These are phyloP conservation scores for Petrolisthes manimaculis DNA, from an alignment of 2,888 invertebrate species.

Conservation along the genomic window DNA sequence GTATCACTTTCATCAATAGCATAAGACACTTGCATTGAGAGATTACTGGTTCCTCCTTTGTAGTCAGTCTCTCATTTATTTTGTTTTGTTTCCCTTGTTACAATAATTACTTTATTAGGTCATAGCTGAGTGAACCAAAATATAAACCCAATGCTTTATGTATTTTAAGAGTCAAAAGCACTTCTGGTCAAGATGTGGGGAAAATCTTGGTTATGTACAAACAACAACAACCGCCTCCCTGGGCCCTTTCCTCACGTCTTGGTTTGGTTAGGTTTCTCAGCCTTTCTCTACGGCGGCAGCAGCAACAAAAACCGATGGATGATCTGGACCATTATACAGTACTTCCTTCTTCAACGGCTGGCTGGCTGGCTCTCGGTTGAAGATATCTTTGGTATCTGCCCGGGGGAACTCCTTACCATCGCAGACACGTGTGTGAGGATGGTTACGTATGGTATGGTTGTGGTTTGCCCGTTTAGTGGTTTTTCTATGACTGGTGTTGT, in stretches of 20 bases:
- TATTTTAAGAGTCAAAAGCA: conserved; percentile 53
- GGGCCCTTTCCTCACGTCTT: conserved; percentile 11
- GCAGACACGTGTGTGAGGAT: conserved; percentile 30
- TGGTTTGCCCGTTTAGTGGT: too few species aligned
- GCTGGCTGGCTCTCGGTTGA: conserved; percentile 34
- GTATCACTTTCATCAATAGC: conserved; percentile 44
- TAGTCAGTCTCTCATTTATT: conserved; percentile 52
- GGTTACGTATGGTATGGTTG: neutral
- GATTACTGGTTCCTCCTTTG: conserved; percentile 59
- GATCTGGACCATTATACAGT: neutral
- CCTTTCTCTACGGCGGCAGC: neutral
- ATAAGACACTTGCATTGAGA: conserved; percentile 59
- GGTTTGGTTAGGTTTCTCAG: neutral
- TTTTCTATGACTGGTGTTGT: too few species aligned
- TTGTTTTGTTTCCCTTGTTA: neutral
- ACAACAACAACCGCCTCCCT: conserved; percentile 34
- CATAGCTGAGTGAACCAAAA: conserved; percentile 57
- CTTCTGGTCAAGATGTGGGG: conserved; percentile 55
- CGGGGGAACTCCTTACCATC: conserved; percentile 39
- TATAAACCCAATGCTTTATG: conserved; percentile 38
- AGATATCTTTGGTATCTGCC: conserved; percentile 61
- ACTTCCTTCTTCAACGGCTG: conserved; percentile 31
- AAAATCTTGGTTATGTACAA: conserved; percentile 49
- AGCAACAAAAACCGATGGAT: neutral
- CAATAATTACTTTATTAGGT: neutral